phyloP scores from a whole-genome alignment of 2,113 vertebrate genomes.

The Phaethornis superciliosus region DNA sequence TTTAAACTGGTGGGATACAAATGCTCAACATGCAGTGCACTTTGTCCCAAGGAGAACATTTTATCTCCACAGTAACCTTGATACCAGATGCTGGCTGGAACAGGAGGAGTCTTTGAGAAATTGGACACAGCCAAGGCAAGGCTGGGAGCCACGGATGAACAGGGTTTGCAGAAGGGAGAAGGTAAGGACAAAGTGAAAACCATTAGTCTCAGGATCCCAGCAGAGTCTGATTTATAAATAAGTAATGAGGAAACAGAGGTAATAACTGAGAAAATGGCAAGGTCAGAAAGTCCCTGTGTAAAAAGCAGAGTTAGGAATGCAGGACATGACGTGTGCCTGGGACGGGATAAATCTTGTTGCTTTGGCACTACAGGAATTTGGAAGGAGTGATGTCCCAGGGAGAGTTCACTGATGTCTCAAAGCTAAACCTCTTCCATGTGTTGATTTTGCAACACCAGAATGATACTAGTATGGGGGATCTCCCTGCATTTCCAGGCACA shows the following conservation, averaged over 20 bases:
- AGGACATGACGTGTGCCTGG: not conserved
- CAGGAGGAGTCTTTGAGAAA: not conserved
- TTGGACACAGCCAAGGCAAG: not conserved
- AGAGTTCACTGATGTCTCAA: not conserved
- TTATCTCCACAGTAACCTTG: not conserved
- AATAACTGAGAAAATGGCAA: not conserved
- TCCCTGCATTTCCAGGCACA: not conserved
- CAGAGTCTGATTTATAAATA: not conserved
- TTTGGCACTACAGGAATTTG: not conserved
- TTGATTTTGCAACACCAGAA: not conserved
- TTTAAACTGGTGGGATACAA: not conserved
- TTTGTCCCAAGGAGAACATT: not conserved
- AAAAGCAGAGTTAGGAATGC: not conserved
- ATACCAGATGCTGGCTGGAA: not conserved
- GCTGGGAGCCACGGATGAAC: not conserved
- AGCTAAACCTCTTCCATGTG: not conserved
- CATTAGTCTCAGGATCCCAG: not conserved
- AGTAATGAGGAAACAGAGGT: not conserved
- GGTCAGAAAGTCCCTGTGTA: not conserved
- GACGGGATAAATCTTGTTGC: accelerated
- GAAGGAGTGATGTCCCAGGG: not conserved
- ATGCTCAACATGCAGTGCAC: not conserved
- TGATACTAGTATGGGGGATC: not conserved
- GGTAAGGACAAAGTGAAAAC: not conserved
- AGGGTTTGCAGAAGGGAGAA: not conserved